Conservation (phyloP, 92 coral and sea anemone species). For the Palythoa heliodiscus region DNA sequence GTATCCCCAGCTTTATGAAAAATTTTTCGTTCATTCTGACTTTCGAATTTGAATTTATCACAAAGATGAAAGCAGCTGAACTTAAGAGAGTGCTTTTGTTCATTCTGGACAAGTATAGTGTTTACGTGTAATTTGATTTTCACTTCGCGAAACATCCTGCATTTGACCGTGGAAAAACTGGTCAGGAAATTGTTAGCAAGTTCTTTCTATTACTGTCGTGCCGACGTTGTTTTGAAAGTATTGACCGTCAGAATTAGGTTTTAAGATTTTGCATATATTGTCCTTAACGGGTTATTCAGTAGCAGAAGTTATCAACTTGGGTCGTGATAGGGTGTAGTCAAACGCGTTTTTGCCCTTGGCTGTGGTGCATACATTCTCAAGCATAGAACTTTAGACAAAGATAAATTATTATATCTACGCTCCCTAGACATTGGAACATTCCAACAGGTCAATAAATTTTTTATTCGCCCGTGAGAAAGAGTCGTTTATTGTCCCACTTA, state of each 20-base stretch:
- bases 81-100: neutral
- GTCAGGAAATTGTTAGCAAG: neutral
- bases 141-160: neutral
- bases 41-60: neutral
- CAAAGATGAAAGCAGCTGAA: conserved; percentile 9
- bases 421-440: conserved; percentile 30
- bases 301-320: neutral
- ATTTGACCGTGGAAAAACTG: neutral
- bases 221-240: neutral
- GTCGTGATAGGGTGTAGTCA: neutral
- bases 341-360: neutral
- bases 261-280: conserved; percentile 23
- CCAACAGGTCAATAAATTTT: conserved; percentile 39
- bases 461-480: conserved; percentile 34
- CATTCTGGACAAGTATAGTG: neutral
- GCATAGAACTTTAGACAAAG: conserved; percentile 33
- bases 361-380: conserved; percentile 29
- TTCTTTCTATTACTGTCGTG: neutral
- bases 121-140: neutral
- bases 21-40: neutral
- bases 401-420: conserved; percentile 26
- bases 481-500: neutral
- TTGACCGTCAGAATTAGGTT: neutral
- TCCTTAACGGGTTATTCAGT: neutral
- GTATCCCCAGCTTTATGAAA: no score